Percentiles rank a stretch among this genome's conserved stretches.
phyloP scores from a whole-genome alignment of 2,888 invertebrate genomes.

The Phasia obesa region DNA sequence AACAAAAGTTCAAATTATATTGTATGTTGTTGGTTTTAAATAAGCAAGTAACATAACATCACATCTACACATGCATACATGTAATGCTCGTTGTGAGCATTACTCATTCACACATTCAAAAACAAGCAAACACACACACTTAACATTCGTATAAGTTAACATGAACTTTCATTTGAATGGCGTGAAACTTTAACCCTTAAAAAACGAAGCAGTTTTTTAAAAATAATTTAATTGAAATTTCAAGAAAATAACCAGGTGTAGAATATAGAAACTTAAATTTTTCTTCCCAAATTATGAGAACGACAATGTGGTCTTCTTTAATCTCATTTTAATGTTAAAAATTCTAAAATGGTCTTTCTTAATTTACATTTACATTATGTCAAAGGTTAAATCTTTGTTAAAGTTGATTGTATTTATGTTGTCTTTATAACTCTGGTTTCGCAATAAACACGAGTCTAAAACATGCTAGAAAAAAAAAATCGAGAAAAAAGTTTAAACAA shows the following conservation, averaged over 20 bases:
- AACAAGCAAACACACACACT: background rate
- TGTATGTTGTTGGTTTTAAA: constrained; percentile 36
- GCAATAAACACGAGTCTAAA: background rate
- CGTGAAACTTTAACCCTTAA: constrained; percentile 13
- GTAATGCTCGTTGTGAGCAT: background rate
- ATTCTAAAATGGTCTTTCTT: background rate
- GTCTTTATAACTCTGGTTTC: background rate
- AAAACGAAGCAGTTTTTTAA: background rate
- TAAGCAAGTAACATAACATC: constrained; percentile 16
- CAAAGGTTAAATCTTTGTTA: constrained; percentile 8
- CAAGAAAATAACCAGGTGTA: background rate
- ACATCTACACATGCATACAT: background rate
- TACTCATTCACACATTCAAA: background rate
- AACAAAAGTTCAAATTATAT: constrained; percentile 58
- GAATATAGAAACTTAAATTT: too few relatives aligned
- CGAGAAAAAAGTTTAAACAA: constrained; percentile 1
- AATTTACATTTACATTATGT: background rate
- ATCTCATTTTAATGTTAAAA: background rate
- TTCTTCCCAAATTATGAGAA: too few relatives aligned
- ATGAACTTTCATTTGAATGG: background rate
- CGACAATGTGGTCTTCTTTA: background rate
- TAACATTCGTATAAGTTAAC: background rate
- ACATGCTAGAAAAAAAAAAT: constrained; percentile 14
- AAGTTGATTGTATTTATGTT: background rate
- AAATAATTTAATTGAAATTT: background rate